Percentiles rank a stretch among this genome's conserved stretches.
These are phyloP conservation scores for Gymnosoma rotundatum DNA, from an alignment of 2,888 invertebrate species.

Conservation along the genomic window DNA sequence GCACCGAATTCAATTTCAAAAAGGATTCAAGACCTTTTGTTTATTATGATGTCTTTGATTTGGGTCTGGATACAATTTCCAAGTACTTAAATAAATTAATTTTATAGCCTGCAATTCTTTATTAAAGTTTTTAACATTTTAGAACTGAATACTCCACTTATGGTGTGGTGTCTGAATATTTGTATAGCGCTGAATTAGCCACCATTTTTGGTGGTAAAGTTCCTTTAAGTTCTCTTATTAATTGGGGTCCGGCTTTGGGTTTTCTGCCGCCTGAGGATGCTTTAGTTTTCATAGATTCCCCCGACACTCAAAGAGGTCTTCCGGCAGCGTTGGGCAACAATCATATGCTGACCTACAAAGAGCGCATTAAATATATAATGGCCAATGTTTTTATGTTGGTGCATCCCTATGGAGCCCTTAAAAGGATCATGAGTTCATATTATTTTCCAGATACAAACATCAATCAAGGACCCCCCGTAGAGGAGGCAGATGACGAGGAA, in stretches of 20 bases:
- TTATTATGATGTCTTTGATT: slow-evolving; percentile 85
- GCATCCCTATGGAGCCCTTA: slow-evolving; percentile 88
- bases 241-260: slow-evolving; percentile 84
- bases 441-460: slow-evolving; percentile 83
- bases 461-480: slow-evolving; percentile 85
- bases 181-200: slow-evolving; percentile 77
- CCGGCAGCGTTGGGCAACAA: slow-evolving; percentile 58
- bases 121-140: not conserved
- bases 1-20: slow-evolving; percentile 82
- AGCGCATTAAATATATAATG: slow-evolving; percentile 69
- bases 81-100: slow-evolving; percentile 71
- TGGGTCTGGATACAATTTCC: slow-evolving; percentile 75
- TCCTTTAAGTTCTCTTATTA: slow-evolving; percentile 83
- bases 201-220: slow-evolving; percentile 81
- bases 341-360: slow-evolving; percentile 63
- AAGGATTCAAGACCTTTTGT: slow-evolving; percentile 83
- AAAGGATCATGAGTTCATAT: slow-evolving; percentile 93
- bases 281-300: slow-evolving; percentile 92
- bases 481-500: slow-evolving; percentile 82
- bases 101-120: not conserved
- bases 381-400: slow-evolving; percentile 88
- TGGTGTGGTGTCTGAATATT: slow-evolving; percentile 89
- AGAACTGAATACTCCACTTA: slow-evolving; percentile 83
- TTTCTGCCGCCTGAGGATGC: slow-evolving; percentile 84
- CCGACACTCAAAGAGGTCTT: slow-evolving; percentile 89